These are phyloP conservation scores for Aphis craccivora DNA, from an alignment of 1,140 invertebrate genomes.

Conservation along the genomic window DNA sequence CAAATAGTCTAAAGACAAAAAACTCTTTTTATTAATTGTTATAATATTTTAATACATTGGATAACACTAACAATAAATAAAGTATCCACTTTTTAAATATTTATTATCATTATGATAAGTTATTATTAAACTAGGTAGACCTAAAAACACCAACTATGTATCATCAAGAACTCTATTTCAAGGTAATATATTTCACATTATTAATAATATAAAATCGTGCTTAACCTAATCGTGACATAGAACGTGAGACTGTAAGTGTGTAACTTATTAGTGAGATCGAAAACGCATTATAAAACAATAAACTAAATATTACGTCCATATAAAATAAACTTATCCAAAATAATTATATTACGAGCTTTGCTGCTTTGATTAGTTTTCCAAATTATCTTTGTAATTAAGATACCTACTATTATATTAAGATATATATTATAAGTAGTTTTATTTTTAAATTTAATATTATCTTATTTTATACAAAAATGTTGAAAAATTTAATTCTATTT, in stretches of 20 bases:
- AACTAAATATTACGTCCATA: not conserved
- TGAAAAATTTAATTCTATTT: too few species aligned
- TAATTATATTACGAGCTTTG: not conserved
- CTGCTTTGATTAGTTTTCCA: too few species aligned
- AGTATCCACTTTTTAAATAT: not conserved
- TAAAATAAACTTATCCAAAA: not conserved
- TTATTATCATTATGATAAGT: not conserved
- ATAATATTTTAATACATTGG: not conserved
- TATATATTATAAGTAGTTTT: not conserved
- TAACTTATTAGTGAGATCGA: not conserved
- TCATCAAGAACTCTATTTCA: not conserved
- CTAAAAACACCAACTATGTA: not conserved
- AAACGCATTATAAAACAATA: not conserved
- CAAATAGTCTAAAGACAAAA: not conserved
- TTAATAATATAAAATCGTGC: not conserved
- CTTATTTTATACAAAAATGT: not conserved
- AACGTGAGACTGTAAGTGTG: not conserved
- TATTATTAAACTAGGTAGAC: not conserved
- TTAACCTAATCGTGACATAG: not conserved
- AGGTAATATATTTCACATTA: not conserved
- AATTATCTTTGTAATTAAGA: not conserved
- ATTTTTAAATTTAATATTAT: not conserved
- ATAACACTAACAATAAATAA: not conserved
- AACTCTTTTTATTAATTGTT: not conserved
- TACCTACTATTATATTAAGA: not conserved